Evolutionary conservation across 1,140 invertebrate genomes (phyloP), one percentile per base, ranked within the genome.

Genomic region (Ganaspis sp.): DNA sequence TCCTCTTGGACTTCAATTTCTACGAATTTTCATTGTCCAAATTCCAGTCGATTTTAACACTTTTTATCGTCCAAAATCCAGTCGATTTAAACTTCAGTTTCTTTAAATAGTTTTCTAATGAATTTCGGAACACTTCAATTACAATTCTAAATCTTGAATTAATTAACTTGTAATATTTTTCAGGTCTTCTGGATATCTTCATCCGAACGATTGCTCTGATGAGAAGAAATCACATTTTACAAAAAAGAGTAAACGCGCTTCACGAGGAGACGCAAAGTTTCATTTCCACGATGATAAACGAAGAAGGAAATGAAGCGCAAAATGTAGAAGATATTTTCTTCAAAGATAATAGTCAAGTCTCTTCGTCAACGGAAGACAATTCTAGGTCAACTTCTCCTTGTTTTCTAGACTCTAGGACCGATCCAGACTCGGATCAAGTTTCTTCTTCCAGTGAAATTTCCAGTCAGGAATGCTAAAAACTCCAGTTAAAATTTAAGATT

Each of bases 121-220:
- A n/a, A n/a, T n/a, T n/a, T n/a, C n/a, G n/a, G n/a, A n/a, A n/a
- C n/a, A n/a, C n/a, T n/a, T n/a, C n/a, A n/a, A n/a, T n/a, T n/a
- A n/a, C n/a, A n/a, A n/a, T n/a, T n/a, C n/a, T n/a, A n/a, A n/a
- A n/a, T n/a, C n/a, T n/a, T n/a, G 3, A 29, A 42, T 49, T 77
- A 23, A 11, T 1, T 72, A 75, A 21, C 40, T 21, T 78, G 73
- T 37, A 42, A 19, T 72, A 38, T 54, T 76, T 69, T 74, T 38
- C 72, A 89, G 88, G 87, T 72, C 87, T 93, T 6, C 74, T 92
- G n/a, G 88, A 87, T 71, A 92, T 92, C 26, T 88, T 91, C 0
- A 72, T 90, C n/a, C 87, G 90, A 19, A 93, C 92, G 4, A 87
- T 92, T 49, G 86, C 85, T n/a, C 84, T 93, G 9, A 84, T 92